A percentile compares a stretch with the other conserved stretches of the same genome.
Evolutionary conservation across 2,888 invertebrate species (phyloP).

Genomic region (Chromoteleia sp.): DNA sequence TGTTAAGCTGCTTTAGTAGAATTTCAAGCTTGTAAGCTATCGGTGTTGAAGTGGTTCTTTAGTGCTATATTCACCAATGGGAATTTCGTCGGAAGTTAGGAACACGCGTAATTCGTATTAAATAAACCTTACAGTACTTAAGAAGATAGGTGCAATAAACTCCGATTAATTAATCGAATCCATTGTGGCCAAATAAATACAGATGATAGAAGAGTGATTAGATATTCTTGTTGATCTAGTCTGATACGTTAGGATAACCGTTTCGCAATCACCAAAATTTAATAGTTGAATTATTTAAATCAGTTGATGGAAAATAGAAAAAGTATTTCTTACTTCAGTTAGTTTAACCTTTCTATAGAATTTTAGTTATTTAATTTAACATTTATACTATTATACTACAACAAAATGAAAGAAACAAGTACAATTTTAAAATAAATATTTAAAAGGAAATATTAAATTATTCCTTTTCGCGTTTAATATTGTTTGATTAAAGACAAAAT

Average conservation of each 20-base stretch:
- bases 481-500: too few relatives aligned
- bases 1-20: constrained; percentile 61
- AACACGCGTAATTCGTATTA: constrained; percentile 69
- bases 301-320: too few relatives aligned
- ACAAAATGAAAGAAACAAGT: too few relatives aligned
- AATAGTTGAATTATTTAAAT: constrained; percentile 3
- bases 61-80: constrained; percentile 57
- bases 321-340: too few relatives aligned
- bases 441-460: too few relatives aligned
- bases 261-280: constrained; percentile 10
- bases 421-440: too few relatives aligned
- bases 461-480: too few relatives aligned
- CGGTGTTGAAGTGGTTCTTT: constrained; percentile 57
- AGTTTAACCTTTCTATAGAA: too few relatives aligned
- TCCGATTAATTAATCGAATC: constrained; percentile 67
- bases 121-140: constrained; percentile 60
- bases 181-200: constrained; percentile 54
- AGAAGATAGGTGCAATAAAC: constrained; percentile 67
- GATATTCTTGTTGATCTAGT: constrained; percentile 32
- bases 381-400: too few relatives aligned
- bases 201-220: constrained; percentile 45
- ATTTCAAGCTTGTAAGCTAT: constrained; percentile 68
- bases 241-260: constrained; percentile 14
- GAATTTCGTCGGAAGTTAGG: constrained; percentile 65
- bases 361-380: too few relatives aligned